phyloP scores from a whole-genome alignment of 1,140 invertebrate species.

The Ips typographus region DNA sequence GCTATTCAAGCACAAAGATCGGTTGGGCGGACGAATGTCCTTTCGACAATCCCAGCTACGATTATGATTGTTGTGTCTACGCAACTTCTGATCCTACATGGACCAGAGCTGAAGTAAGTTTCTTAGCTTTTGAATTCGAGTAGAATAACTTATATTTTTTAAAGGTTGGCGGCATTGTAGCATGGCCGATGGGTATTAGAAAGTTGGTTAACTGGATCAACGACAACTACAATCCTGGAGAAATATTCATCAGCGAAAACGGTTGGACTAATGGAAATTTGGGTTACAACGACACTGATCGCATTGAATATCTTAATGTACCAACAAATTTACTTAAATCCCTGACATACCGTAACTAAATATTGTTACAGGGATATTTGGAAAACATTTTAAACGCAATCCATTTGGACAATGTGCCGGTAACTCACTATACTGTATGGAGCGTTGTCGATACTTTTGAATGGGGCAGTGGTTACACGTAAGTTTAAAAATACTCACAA shows the following conservation, averaged over 20 bases:
- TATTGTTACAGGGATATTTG: constrained; percentile 21
- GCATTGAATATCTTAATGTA: constrained; percentile 50
- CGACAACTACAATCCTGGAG: constrained; percentile 58
- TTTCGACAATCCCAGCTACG: constrained; percentile 2
- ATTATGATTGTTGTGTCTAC: constrained; percentile 14
- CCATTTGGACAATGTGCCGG: constrained; percentile 18
- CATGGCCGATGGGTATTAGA: constrained; percentile 67
- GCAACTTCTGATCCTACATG: constrained; percentile 15
- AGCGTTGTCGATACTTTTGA: constrained; percentile 26
- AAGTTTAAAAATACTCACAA: constrained; percentile 4
- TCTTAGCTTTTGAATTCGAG: background rate
- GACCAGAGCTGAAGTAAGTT: constrained; percentile 1
- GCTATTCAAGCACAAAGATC: constrained; percentile 19
- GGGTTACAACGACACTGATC: constrained; percentile 54
- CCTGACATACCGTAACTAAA: background rate
- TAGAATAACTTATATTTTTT: background rate
- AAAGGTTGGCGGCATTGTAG: constrained; percentile 20
- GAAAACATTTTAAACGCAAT: constrained; percentile 23
- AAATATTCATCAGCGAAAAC: constrained; percentile 64
- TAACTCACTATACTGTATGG: constrained; percentile 24
- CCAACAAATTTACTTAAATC: background rate
- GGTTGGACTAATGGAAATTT: constrained; percentile 54
- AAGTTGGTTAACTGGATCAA: constrained; percentile 69
- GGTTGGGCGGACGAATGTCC: constrained; percentile 12
- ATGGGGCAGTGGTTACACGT: constrained; percentile 27